Evolutionary conservation across 1,140 invertebrate genomes (phyloP), one percentile per base, ranked within the genome.

Genomic region (Drosophila lowei): DNA sequence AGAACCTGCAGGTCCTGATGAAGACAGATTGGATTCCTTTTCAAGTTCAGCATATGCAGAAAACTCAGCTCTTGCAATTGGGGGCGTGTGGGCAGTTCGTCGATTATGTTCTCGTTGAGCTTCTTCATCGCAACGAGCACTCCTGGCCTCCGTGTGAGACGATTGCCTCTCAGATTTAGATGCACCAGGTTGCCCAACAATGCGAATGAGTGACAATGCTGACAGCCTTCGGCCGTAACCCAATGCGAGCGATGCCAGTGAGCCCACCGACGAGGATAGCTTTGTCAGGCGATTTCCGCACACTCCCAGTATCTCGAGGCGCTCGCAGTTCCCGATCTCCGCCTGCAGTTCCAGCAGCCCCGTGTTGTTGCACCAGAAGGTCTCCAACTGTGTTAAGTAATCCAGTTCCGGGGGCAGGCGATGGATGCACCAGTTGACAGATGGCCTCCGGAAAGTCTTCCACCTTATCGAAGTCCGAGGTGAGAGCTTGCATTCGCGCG

Each of bases 301-400:
- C 6, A 93, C 93, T 11, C 94, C 94, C 66, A 95, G 92, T 1
- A 94, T 94, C 89, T 98, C 95, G 15, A 98, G 91, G 77, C 95
- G 95, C 46, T 92, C 92, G 61, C 97, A 92, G 57, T 94, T 93
- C 1, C 94, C 94, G 55, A 97, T 94, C 76, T 95, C 94, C 47
- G 93, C 92, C 6, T 96, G 96, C 48, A 97, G 90, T 60, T 91
- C 91, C 18, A 64, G 70, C 34, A 93, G 71, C 16, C 86, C 91
- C 41, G 93, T 95, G 56, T 92, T 92, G 77, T 95, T 95, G 55
- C 96, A 93, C 92, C 94, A 95, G 52, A 98, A 93, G 53, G 94
- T 94, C 90, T 97, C 97, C 55, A 98, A 90, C 58, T 93, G 93
- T n/a, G 92, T 92, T 75, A 97, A 94, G 13, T 91, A 83, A 6